Evolutionary conservation across 2,888 invertebrate genomes (phyloP), one percentile per base, ranked within the genome.

Genomic region (Tinea trinotella): DNA sequence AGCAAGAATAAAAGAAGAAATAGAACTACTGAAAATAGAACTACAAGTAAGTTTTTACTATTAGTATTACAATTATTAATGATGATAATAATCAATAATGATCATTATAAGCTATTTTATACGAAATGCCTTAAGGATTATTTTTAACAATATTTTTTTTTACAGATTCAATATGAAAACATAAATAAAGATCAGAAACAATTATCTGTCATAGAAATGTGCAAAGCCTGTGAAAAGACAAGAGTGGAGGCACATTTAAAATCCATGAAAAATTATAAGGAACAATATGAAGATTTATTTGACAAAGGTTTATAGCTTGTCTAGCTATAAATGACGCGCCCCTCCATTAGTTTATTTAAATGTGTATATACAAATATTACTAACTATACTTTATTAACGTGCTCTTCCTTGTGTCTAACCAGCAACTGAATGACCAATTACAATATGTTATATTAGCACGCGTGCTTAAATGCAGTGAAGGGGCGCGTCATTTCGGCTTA

Each of bases 151-250:
- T n/a, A n/a, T n/a, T n/a, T n/a, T n/a, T n/a, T n/a, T n/a, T 57
- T 56, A 53, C 50, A 83, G 83, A 68, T 64, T 12, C 36, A 74
- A 9, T 71, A 70, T 59, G 64, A 62, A 35, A 62, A 71, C 62
- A 65, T 77, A 5, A 65, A 67, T 2, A 66, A 73, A 55, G 60
- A 61, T 34, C 65, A 60, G 15, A 63, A 70, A 40, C 76, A 80
- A 57, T 67, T 73, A 50, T 67, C 72, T 17, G 67, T 74, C 64
- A 71, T 75, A 10, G 66, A 73, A 55, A 73, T 81, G 56, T 79
- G 75, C 56, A 67, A 64, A 35, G 62, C 59, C 13, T 75, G 80
- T 2, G 82, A 79, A 58, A 70, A 67, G 55, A 61, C 61, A 46
- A 80, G 77, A 65, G 66, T 71, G 24, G 62, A 66, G 53, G 60